Evolutionary conservation across 92 coral and sea anemone genomes (phyloP), one percentile per base, ranked within the genome.

Genomic region (Bergia sp.): DNA sequence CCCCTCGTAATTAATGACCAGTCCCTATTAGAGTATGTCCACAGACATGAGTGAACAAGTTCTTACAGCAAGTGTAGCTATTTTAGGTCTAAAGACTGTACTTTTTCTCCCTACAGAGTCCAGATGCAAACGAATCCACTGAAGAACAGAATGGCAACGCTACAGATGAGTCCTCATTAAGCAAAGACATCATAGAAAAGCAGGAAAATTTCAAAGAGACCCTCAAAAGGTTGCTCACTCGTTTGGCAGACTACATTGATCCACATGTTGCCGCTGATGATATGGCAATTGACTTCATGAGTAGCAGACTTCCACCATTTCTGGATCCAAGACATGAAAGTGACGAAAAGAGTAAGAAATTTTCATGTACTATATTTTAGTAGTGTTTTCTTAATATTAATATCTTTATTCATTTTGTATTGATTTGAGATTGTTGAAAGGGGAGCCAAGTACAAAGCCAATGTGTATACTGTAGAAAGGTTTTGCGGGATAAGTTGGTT

Each of bases 271-370:
- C 93, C 37, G 92, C 85, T 36, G 98, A 97, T 78, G 86, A 85
- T 21, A 86, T 97, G 92, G 92, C 95, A 4, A 80, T 77, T 3
- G 94, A 92, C 18, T 97, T 97, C 82, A 94, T 93, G 92, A 80
- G 76, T 8, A 79, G 89, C 41, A 88, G 99, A 8, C 94, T 97
- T 36, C 96, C 99, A 1, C 99, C 98, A 37, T 94, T 90, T 85
- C 90, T 86, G 4, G 80, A 49, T 53, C 7, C 47, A 40, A 71
- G 29, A 8, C 23, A 9, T 43, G 71, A 78, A 73, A 86, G 18
- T 37, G 67, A 37, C 12, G 81, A 82, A 53, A 86, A 92, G 69
- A 86, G 94, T 89, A 49, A 89, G 88, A 41, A 18, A 43, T 0
- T 38, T 4, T 4, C 53, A 16, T 61, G 29, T 61, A 61, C 69